Percentiles rank a stretch among this genome's conserved stretches.
Conservation (phyloP, 2,888 invertebrate species). For the Monochamus alternatus region DNA sequence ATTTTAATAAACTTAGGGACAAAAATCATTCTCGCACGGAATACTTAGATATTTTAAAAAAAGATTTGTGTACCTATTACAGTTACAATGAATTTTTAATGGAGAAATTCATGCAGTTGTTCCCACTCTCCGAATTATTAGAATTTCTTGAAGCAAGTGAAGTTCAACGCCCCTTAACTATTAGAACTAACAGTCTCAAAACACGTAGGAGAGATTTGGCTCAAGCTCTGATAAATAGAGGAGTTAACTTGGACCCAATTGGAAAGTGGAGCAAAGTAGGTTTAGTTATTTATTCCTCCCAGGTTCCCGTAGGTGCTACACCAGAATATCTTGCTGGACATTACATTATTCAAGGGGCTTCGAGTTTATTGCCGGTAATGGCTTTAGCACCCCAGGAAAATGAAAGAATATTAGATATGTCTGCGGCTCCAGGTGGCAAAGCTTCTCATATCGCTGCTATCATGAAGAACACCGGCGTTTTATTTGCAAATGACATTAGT, state of each 20-base stretch:
- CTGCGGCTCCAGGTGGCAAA: constrained; percentile 98
- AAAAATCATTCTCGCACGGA: constrained; percentile 83
- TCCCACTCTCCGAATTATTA: constrained; percentile 88
- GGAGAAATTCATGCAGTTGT: constrained; percentile 92
- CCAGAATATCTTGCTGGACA: constrained; percentile 93
- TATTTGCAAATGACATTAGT: constrained; percentile 97
- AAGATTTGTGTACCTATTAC: constrained; percentile 94
- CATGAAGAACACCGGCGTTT: constrained; percentile 97
- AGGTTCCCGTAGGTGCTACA: constrained; percentile 97
- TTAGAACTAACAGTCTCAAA: constrained; percentile 96
- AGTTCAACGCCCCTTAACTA: constrained; percentile 93
- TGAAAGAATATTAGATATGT: constrained; percentile 96
- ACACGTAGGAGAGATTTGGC: constrained; percentile 93
- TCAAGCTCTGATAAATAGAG: constrained; percentile 94
- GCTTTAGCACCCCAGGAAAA: constrained; percentile 97
- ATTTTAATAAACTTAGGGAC: constrained; percentile 83
- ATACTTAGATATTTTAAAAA: constrained; percentile 84
- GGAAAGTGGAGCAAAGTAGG: constrained; percentile 99
- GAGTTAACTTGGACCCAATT: constrained; percentile 97
- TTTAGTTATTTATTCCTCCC: constrained; percentile 94
- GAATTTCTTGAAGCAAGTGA: constrained; percentile 98
- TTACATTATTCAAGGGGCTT: constrained; percentile 74
- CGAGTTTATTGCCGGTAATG: constrained; percentile 98
- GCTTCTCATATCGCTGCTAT: constrained; percentile 97
- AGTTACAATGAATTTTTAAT: constrained; percentile 98